These are phyloP conservation scores for Xestia ashworthii DNA, from an alignment of 2,888 invertebrate species.

Conservation along the genomic window DNA sequence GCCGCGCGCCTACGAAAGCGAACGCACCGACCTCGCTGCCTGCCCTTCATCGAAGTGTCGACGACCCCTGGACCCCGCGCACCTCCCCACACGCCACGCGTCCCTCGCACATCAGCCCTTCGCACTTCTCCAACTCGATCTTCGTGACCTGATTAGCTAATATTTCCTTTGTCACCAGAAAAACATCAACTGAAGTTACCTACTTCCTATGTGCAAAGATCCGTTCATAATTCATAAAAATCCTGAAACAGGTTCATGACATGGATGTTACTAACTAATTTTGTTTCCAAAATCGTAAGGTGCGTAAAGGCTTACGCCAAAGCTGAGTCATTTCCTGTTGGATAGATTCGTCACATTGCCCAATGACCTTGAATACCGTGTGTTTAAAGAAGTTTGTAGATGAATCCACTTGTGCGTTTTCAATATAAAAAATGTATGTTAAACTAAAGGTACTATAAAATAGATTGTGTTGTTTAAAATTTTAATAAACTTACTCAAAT, in stretches of 20 bases:
- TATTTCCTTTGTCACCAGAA: slow-evolving; percentile 64
- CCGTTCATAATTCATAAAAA: not conserved
- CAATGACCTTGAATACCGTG: too few species aligned
- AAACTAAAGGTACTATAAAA: too few species aligned
- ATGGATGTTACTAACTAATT: not conserved
- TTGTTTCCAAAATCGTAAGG: not conserved
- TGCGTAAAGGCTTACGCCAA: not conserved
- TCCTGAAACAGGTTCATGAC: not conserved
- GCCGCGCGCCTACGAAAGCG: slow-evolving; percentile 85
- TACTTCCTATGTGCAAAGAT: not conserved
- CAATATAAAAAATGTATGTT: too few species aligned
- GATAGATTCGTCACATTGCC: not conserved
- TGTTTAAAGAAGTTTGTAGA: too few species aligned
- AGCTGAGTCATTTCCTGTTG: not conserved
- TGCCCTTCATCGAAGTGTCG: slow-evolving; percentile 89
- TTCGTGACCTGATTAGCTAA: slow-evolving; percentile 85
- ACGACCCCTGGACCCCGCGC: slow-evolving; percentile 82
- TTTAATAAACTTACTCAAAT: too few species aligned
- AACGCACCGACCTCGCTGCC: slow-evolving; percentile 88
- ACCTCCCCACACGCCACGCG: slow-evolving; percentile 69
- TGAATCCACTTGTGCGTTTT: too few species aligned
- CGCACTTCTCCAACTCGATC: slow-evolving; percentile 77
- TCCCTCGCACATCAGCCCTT: slow-evolving; percentile 74
- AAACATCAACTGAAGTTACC: not conserved
- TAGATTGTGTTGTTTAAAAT: too few species aligned